Conservation (phyloP, 2,113 vertebrate genomes). For the Corythornis cristatus region DNA sequence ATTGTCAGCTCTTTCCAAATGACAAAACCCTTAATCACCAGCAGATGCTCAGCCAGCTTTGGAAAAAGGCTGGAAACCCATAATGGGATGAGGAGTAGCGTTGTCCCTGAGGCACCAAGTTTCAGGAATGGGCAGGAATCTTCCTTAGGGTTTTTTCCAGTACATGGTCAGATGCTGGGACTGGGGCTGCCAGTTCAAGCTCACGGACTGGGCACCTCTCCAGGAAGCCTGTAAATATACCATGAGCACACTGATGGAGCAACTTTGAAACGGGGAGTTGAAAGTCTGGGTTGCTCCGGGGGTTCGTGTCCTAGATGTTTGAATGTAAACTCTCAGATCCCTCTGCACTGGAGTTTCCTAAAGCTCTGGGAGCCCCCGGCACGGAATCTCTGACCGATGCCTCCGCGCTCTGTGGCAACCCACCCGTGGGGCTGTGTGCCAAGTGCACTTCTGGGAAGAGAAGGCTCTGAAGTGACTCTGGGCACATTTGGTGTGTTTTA, state of each 20-base stretch:
- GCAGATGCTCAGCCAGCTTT: constrained; percentile 50
- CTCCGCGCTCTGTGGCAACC: background rate
- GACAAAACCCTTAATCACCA: constrained; percentile 52
- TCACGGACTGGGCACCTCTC: background rate
- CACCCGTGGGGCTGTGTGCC: background rate
- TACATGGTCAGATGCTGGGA: background rate
- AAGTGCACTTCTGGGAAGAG: background rate
- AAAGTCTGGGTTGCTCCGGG: background rate
- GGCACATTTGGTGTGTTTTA: constrained; percentile 6
- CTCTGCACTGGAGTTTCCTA: background rate
- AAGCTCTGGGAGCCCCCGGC: background rate
- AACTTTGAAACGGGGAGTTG: background rate
- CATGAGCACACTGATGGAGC: background rate
- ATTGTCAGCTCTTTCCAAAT: constrained; percentile 56
- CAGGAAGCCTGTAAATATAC: background rate
- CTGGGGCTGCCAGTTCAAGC: background rate
- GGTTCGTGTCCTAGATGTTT: background rate
- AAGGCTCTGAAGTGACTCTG: background rate
- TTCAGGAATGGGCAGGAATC: constrained; percentile 51
- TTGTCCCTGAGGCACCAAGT: constrained; percentile 12
- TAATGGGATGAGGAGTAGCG: background rate
- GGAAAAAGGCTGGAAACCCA: background rate
- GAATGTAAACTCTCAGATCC: background rate
- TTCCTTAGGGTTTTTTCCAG: constrained; percentile 26
- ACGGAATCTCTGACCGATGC: background rate